These are phyloP conservation scores for Liasis olivaceus DNA, from an alignment of 2,797 vertebrate genomes.

Conservation along the genomic window DNA sequence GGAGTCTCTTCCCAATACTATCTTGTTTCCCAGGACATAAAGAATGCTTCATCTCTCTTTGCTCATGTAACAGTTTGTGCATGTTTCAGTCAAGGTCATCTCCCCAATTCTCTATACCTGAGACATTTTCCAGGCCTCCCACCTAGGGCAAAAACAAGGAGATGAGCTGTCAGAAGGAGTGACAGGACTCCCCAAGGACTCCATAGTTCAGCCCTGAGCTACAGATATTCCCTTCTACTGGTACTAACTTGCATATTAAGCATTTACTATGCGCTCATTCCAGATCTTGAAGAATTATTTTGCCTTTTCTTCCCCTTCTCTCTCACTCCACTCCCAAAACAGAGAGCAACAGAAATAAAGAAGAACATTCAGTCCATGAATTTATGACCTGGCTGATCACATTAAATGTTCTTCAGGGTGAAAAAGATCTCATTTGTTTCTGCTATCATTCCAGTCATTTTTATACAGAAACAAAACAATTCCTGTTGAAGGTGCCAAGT, in stretches of 20 bases:
- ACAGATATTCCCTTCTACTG: too few species aligned
- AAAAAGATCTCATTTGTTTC: background rate
- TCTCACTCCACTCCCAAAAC: background rate
- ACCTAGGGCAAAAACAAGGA: background rate
- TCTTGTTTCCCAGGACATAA: too few species aligned
- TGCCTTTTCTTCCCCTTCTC: background rate
- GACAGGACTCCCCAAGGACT: too few species aligned
- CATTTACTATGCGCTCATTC: background rate
- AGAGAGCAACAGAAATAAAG: background rate
- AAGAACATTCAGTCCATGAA: background rate
- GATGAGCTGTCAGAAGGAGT: background rate
- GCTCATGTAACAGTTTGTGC: too few species aligned
- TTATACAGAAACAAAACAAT: background rate
- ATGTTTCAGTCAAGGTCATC: too few species aligned
- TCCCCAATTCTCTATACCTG: too few species aligned
- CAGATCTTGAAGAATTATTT: background rate
- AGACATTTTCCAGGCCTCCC: background rate
- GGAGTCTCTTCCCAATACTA: too few species aligned
- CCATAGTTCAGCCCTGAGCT: too few species aligned
- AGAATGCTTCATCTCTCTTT: too few species aligned
- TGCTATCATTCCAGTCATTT: background rate
- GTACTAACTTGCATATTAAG: background rate
- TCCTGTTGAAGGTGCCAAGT: background rate
- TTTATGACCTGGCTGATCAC: background rate
- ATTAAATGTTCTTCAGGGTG: background rate